Evolutionary conservation across 2,113 vertebrate genomes (phyloP).

Genomic region (Zosterops lateralis): DNA sequence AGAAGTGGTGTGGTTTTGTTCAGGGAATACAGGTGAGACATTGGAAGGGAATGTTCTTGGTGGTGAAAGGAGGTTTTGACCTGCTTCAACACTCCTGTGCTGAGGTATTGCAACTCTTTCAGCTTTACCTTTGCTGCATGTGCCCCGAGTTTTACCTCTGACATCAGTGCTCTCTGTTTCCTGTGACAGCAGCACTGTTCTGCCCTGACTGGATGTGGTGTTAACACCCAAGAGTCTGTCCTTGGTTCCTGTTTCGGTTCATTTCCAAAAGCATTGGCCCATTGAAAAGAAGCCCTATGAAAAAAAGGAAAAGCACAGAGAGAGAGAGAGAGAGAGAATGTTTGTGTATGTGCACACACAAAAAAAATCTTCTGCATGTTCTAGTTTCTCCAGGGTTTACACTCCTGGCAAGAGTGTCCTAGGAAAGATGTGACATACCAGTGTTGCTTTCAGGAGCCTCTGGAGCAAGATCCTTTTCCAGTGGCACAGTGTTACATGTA

Average conservation of each 20-base stretch:
- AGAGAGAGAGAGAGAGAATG: not conserved
- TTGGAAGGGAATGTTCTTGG: not conserved
- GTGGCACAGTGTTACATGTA: not conserved
- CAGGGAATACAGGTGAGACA: not conserved
- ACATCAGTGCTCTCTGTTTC: not conserved
- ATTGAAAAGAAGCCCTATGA: not conserved
- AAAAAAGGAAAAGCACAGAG: not conserved
- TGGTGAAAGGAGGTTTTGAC: not conserved
- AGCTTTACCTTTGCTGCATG: not conserved
- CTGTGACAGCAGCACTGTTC: not conserved
- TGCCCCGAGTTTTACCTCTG: not conserved
- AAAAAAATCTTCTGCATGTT: not conserved
- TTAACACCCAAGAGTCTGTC: not conserved
- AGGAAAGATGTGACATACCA: not conserved
- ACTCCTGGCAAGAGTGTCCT: not conserved
- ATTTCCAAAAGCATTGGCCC: not conserved
- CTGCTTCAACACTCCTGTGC: not conserved
- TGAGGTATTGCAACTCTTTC: not conserved
- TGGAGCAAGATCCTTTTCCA: not conserved
- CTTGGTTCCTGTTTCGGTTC: not conserved
- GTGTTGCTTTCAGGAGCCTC: not conserved
- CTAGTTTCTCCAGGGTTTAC: not conserved
- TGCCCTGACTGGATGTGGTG: not conserved
- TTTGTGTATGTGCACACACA: not conserved
- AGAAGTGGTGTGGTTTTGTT: not conserved